Evolutionary conservation across 2,113 vertebrate species (phyloP).

Genomic region (Xiphorhynchus elegans): DNA sequence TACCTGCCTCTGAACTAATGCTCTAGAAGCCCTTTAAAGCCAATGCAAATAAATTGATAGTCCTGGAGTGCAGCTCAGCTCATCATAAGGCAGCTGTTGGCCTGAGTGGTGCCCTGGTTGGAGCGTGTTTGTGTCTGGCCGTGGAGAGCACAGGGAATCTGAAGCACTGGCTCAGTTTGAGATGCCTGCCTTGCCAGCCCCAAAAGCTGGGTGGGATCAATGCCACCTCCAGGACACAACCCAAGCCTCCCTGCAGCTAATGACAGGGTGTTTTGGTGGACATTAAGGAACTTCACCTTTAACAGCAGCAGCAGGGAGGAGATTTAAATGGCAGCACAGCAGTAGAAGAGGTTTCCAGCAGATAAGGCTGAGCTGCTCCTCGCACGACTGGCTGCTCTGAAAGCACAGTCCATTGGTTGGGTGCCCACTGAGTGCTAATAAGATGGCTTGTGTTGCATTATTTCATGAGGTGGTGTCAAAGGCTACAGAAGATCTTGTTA

Average conservation of each 20-base stretch:
- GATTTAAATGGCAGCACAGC: not conserved
- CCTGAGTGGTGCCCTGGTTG: not conserved
- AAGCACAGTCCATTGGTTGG: not conserved
- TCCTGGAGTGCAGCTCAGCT: not conserved
- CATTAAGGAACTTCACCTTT: not conserved
- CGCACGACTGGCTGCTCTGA: not conserved
- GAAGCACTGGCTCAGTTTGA: not conserved
- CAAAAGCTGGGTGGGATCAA: not conserved
- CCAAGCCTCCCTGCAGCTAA: not conserved
- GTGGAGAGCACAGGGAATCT: not conserved
- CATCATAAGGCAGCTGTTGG: not conserved
- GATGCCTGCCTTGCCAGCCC: not conserved
- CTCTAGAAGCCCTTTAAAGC: not conserved
- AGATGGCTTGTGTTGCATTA: not conserved
- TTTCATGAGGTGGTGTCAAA: slow-evolving; percentile 38
- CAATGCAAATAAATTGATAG: not conserved
- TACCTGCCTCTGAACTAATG: not conserved
- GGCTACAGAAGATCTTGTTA: slow-evolving; percentile 31
- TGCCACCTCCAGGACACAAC: not conserved
- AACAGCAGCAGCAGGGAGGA: not conserved
- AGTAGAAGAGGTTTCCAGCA: not conserved
- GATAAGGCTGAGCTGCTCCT: not conserved
- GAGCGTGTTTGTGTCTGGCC: not conserved
- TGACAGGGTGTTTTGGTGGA: not conserved
- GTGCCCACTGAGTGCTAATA: not conserved